Evolutionary conservation across 2,888 invertebrate species (phyloP).

Genomic region (Drepana falcataria): DNA sequence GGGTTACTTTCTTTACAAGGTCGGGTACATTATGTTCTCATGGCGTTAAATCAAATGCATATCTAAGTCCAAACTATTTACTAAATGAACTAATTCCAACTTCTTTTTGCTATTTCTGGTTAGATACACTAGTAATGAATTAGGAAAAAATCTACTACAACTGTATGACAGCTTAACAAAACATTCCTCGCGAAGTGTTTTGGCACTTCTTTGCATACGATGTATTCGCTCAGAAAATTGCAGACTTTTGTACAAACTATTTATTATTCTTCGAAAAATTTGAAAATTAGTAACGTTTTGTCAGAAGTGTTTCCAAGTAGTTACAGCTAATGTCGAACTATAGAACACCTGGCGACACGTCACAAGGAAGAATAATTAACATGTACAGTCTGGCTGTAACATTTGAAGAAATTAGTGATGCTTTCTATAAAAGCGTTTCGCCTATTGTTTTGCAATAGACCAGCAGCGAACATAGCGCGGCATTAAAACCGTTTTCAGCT

Average conservation of each 20-base stretch:
- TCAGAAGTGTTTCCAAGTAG: slow-evolving; percentile 7
- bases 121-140: no score
- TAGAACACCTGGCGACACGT: not conserved
- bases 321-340: slow-evolving; percentile 3
- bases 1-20: no score
- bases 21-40: no score
- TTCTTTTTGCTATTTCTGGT: no score
- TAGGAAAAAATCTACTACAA: not conserved
- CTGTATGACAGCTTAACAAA: not conserved
- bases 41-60: no score
- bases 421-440: not conserved
- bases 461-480: not conserved
- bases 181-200: slow-evolving; percentile 11
- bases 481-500: slow-evolving; percentile 6
- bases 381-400: not conserved
- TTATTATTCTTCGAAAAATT: slow-evolving; percentile 15
- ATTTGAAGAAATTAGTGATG: not conserved
- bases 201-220: slow-evolving; percentile 21
- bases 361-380: not conserved
- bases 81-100: no score
- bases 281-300: slow-evolving; percentile 16
- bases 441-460: not conserved
- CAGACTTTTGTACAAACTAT: slow-evolving; percentile 20
- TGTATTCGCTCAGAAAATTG: slow-evolving; percentile 19
- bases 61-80: no score